phyloP scores from a whole-genome alignment of 2,888 invertebrate species.

The Galerucella nymphaeae region DNA sequence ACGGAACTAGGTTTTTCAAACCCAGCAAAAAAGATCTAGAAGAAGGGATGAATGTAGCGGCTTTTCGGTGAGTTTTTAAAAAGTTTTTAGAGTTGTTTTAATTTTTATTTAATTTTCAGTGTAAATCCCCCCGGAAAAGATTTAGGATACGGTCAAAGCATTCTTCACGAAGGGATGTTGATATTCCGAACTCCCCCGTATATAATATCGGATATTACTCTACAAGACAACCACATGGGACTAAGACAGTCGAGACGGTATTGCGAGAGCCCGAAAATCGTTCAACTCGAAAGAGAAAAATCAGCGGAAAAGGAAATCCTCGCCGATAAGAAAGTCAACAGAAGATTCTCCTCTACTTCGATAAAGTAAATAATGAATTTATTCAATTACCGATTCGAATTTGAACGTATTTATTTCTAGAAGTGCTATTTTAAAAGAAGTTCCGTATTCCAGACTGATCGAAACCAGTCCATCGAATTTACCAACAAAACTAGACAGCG shows the following conservation, averaged over 20 bases:
- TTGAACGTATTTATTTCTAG: conserved; percentile 41
- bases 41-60: conserved; percentile 86
- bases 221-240: conserved; percentile 72
- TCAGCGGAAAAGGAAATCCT: conserved; percentile 55
- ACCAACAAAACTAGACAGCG: conserved; percentile 74
- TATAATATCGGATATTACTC: conserved; percentile 79
- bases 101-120: conserved; percentile 60
- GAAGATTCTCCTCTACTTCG: conserved; percentile 74
- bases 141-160: conserved; percentile 94
- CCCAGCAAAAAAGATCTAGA: conserved; percentile 83
- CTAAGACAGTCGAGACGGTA: conserved; percentile 40
- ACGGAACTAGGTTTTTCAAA: conserved; percentile 89
- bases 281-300: conserved; percentile 50
- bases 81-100: conserved; percentile 3
- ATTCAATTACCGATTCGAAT: conserved; percentile 24
- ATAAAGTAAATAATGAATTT: conserved; percentile 63
- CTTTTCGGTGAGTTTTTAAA: conserved; percentile 70
- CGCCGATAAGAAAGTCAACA: conserved; percentile 60
- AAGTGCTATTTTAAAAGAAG: conserved; percentile 67
- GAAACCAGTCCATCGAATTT: conserved; percentile 71
- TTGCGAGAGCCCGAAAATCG: conserved; percentile 52
- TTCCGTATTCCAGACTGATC: conserved; percentile 83
- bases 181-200: conserved; percentile 93
- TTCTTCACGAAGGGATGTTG: conserved; percentile 86
- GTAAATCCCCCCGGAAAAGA: conserved; percentile 83